A percentile compares a stretch with the other conserved stretches of the same genome.
Conservation (phyloP, 2,113 vertebrate genomes). For the Chaetura pelagica region DNA sequence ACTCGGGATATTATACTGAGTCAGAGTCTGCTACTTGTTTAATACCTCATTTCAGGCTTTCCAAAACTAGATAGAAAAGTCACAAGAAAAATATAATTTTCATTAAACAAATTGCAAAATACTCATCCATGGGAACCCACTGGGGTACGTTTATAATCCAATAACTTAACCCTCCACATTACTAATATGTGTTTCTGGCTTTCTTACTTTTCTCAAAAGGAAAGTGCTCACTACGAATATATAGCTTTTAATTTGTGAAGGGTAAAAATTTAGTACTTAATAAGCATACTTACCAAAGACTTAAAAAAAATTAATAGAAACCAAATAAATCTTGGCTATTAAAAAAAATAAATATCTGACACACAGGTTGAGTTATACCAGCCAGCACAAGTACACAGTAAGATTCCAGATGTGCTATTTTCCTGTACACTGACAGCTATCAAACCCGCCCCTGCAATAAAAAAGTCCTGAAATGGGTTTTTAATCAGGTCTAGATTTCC, state of each 20-base stretch:
- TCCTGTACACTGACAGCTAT: slow-evolving; percentile 79
- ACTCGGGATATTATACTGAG: background rate
- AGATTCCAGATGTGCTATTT: slow-evolving; percentile 80
- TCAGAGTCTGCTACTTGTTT: background rate
- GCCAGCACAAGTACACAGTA: slow-evolving; percentile 70
- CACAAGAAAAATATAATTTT: slow-evolving; percentile 29
- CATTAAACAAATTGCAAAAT: slow-evolving; percentile 36
- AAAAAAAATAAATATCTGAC: slow-evolving; percentile 62
- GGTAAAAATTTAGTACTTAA: slow-evolving; percentile 71
- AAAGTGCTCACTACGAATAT: slow-evolving; percentile 64
- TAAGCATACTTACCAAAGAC: slow-evolving; percentile 64
- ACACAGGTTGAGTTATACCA: slow-evolving; percentile 77
- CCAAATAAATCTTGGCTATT: slow-evolving; percentile 77
- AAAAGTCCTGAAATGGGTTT: slow-evolving; percentile 76
- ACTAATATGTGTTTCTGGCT: background rate
- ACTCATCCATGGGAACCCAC: slow-evolving; percentile 13
- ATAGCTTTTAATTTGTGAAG: slow-evolving; percentile 72
- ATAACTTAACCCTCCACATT: background rate
- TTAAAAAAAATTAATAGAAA: slow-evolving; percentile 77
- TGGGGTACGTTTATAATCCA: background rate
- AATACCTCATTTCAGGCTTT: background rate
- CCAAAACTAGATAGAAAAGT: slow-evolving; percentile 39
- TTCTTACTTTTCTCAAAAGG: slow-evolving; percentile 40
- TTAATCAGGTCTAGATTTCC: slow-evolving; percentile 72
- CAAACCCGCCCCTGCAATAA: slow-evolving; percentile 74